A percentile compares a stretch with the other conserved stretches of the same genome.
These are phyloP conservation scores for Pogonophryne albipinna DNA, from an alignment of 2,797 vertebrate species.

Conservation along the genomic window DNA sequence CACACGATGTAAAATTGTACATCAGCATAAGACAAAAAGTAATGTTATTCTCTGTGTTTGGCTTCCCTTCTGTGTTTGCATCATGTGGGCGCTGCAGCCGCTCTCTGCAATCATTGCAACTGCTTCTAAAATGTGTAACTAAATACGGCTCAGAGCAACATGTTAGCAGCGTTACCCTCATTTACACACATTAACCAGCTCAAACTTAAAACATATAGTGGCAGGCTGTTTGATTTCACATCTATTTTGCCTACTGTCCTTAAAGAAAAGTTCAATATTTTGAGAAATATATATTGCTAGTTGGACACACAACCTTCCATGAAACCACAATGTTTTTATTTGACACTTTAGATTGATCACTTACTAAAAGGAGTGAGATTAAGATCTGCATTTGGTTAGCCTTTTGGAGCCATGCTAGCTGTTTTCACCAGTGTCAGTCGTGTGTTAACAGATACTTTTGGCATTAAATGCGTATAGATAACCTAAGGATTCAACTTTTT, in stretches of 20 bases:
- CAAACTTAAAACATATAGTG: slow-evolving; percentile 1
- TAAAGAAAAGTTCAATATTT: slow-evolving; percentile 4
- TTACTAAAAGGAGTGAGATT: background rate
- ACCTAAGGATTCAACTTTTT: too few species aligned
- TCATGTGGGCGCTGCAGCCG: slow-evolving; percentile 25
- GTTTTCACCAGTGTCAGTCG: background rate
- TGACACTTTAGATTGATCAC: slow-evolving; percentile 13
- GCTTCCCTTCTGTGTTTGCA: slow-evolving; percentile 2
- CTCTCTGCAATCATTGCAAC: slow-evolving; percentile 8
- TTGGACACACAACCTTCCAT: background rate
- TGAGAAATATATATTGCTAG: background rate
- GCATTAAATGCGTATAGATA: too few species aligned
- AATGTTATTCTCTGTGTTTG: background rate
- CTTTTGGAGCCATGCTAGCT: too few species aligned
- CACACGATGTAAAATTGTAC: background rate
- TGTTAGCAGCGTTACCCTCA: slow-evolving; percentile 6
- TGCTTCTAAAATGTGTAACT: slow-evolving; percentile 6
- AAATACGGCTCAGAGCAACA: slow-evolving; percentile 22
- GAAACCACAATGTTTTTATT: background rate
- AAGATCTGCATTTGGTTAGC: background rate
- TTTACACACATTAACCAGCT: slow-evolving; percentile 14
- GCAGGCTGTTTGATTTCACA: slow-evolving; percentile 12
- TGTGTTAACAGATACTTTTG: too few species aligned
- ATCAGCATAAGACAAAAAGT: background rate
- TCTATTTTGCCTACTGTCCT: background rate